Conservation (phyloP, 2,113 vertebrate genomes). For the Labrus mixtus region DNA sequence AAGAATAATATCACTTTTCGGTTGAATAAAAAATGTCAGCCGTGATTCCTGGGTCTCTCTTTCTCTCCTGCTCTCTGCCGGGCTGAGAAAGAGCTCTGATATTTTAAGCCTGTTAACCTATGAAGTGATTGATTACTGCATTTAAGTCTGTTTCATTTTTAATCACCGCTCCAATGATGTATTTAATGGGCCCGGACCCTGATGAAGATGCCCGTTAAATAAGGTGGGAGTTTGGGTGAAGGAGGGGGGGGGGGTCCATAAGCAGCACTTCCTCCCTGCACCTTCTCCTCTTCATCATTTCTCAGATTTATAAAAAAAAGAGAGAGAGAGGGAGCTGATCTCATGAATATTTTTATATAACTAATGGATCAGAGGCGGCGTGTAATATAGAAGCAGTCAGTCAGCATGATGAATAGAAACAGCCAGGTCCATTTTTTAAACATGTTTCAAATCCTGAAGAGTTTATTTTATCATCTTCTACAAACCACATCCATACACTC, state of each 20-base stretch:
- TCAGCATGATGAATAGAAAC: background rate
- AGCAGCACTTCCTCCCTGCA: constrained; percentile 7
- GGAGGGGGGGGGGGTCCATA: background rate
- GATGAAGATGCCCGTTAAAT: constrained; percentile 74
- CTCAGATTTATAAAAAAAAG: background rate
- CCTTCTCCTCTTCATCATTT: constrained; percentile 3
- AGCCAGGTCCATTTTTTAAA: background rate
- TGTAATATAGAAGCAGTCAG: background rate
- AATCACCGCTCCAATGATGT: constrained; percentile 80
- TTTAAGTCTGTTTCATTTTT: constrained; percentile 82
- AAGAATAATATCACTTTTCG: constrained; percentile 19
- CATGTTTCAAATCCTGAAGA: background rate
- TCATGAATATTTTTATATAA: constrained; percentile 6
- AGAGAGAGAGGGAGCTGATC: background rate
- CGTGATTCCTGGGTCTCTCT: constrained; percentile 19
- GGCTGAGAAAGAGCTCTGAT: constrained; percentile 45
- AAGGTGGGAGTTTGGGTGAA: constrained; percentile 28
- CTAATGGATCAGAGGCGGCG: background rate
- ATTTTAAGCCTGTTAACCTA: constrained; percentile 68
- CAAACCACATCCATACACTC: too few species aligned
- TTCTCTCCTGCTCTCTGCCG: background rate
- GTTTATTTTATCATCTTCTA: background rate
- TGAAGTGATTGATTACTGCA: constrained; percentile 77
- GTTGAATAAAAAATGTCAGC: constrained; percentile 25
- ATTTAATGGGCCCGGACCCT: constrained; percentile 78